Percentiles rank a stretch among this genome's conserved stretches.
Evolutionary conservation across 1,140 invertebrate species (phyloP).

Genomic region (Agraylea sexmaculata): DNA sequence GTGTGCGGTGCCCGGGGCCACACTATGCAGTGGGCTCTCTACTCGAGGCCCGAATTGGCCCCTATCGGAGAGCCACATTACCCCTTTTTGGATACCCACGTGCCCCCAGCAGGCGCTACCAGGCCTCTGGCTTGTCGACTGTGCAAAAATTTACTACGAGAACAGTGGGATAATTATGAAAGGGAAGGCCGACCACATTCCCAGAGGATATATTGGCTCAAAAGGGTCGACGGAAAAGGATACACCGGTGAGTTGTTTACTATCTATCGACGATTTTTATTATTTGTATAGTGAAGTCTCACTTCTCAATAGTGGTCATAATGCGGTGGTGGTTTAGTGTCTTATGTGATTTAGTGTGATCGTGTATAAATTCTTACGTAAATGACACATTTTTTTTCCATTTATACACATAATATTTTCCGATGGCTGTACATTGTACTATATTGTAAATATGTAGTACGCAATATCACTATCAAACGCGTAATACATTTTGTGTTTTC

Average conservation of each 20-base stretch:
- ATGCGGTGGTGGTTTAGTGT: no score
- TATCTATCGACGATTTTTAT: no score
- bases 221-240: constrained; percentile 75
- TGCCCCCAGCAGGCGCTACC: constrained; percentile 61
- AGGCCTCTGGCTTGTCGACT: constrained; percentile 55
- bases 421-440: no score
- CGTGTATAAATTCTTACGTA: no score
- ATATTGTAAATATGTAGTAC: no score
- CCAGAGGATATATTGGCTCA: constrained; percentile 85
- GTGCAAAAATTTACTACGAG: constrained; percentile 71
- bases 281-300: no score
- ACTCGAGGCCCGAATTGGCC: constrained; percentile 47
- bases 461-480: no score
- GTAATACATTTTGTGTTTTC: no score
- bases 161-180: constrained; percentile 87
- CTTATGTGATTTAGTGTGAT: no score
- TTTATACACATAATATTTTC: no score
- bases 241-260: constrained; percentile 60
- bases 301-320: no score
- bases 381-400: no score
- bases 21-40: constrained; percentile 54
- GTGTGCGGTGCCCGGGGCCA: constrained; percentile 71
- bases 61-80: constrained; percentile 64
- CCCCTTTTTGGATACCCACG: constrained; percentile 80
- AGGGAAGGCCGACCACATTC: constrained; percentile 68